These are phyloP conservation scores for Zootoca vivipara DNA, from an alignment of 2,113 vertebrate species.

Conservation along the genomic window DNA sequence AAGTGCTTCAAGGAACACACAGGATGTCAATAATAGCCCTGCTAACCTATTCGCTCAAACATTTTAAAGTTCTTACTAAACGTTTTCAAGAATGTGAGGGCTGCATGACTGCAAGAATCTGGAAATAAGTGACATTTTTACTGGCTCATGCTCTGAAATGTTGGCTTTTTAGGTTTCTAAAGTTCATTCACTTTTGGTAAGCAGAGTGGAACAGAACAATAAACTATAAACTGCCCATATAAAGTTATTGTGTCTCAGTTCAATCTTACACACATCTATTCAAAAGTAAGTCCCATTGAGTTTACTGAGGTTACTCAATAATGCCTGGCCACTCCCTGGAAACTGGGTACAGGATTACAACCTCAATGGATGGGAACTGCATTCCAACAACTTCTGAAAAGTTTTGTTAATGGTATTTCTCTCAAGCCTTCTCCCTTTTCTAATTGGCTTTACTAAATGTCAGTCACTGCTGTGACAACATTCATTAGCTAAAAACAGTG, in stretches of 20 bases:
- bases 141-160: background rate
- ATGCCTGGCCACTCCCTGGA: background rate
- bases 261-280: background rate
- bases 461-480: too few relatives aligned
- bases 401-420: too few relatives aligned
- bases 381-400: too few relatives aligned
- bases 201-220: slow-evolving; percentile 18
- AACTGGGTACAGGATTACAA: background rate
- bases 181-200: slow-evolving; percentile 42
- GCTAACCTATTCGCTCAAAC: slow-evolving; percentile 19
- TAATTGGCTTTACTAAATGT: too few relatives aligned
- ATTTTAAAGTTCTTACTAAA: slow-evolving; percentile 21
- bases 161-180: slow-evolving; percentile 11
- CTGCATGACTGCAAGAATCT: slow-evolving; percentile 20
- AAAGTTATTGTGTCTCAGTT: slow-evolving; percentile 31
- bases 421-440: too few relatives aligned
- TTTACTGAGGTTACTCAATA: background rate
- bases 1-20: background rate
- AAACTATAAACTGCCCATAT: slow-evolving; percentile 15
- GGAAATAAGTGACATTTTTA: slow-evolving; percentile 26
- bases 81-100: slow-evolving; percentile 35
- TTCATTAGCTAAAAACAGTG: too few relatives aligned
- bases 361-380: background rate
- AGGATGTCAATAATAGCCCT: slow-evolving; percentile 23
- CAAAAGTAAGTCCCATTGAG: background rate